Conservation (phyloP, 2,888 invertebrate genomes). For the Eucera pruinosa region DNA sequence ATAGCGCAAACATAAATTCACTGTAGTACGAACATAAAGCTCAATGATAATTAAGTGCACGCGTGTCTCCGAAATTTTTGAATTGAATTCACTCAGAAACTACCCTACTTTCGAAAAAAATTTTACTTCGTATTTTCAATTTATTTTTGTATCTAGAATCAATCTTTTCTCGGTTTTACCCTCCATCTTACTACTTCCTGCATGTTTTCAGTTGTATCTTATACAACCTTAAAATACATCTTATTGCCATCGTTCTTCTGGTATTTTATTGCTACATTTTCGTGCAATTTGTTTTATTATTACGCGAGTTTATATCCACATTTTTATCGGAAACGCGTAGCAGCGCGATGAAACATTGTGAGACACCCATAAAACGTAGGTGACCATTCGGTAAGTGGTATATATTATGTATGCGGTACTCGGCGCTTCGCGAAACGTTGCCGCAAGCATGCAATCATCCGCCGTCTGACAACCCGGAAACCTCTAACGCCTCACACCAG, state of each 20-base stretch:
- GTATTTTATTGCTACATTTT: not conserved
- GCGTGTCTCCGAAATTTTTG: too few species aligned
- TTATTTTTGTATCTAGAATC: too few species aligned
- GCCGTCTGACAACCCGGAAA: conserved; percentile 73
- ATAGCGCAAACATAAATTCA: too few species aligned
- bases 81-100: too few species aligned
- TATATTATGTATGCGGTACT: conserved; percentile 69
- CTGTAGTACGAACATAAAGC: too few species aligned
- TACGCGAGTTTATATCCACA: too few species aligned
- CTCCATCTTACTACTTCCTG: not conserved
- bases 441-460: conserved; percentile 78
- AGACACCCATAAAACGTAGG: conserved; percentile 66
- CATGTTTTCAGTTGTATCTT: too few species aligned
- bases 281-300: not conserved
- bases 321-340: not conserved
- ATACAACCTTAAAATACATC: too few species aligned
- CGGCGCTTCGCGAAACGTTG: conserved; percentile 68
- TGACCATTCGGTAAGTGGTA: conserved; percentile 68
- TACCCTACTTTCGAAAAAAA: too few species aligned
- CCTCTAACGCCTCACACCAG: conserved; percentile 68
- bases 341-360: conserved; percentile 53
- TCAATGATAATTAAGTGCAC: too few species aligned
- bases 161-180: not conserved
- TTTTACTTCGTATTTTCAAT: too few species aligned
- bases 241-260: not conserved